Evolutionary conservation across 2,113 vertebrate genomes (phyloP).

Genomic region (Thermophis baileyi): DNA sequence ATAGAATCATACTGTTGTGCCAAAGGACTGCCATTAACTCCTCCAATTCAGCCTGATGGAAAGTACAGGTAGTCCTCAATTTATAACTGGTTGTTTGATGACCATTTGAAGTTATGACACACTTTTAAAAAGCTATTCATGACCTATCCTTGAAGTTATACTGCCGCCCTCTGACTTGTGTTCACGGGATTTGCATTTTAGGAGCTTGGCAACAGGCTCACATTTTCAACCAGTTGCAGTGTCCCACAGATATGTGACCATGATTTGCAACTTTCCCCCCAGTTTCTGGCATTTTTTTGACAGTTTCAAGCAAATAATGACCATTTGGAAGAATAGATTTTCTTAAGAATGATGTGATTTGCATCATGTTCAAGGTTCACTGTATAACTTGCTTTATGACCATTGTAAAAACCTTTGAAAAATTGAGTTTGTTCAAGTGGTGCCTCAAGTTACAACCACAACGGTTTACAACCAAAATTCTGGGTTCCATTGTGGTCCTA

Average conservation of each 20-base stretch:
- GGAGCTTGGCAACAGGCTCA: background rate
- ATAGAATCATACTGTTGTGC: background rate
- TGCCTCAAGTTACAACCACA: too few relatives aligned
- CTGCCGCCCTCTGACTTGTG: too few relatives aligned
- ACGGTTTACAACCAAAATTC: too few relatives aligned
- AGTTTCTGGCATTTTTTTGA: background rate
- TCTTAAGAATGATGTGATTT: background rate
- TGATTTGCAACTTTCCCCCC: background rate
- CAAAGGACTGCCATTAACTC: background rate
- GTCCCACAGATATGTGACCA: background rate
- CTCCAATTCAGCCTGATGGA: background rate
- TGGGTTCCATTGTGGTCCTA: too few relatives aligned
- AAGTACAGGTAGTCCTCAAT: background rate
- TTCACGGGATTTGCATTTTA: too few relatives aligned
- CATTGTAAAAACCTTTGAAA: background rate
- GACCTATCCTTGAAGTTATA: background rate
- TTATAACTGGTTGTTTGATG: too few relatives aligned
- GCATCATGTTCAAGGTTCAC: background rate
- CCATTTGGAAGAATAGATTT: too few relatives aligned
- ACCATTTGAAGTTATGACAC: background rate
- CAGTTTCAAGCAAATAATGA: background rate
- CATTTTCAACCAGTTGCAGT: background rate
- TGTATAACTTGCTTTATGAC: background rate
- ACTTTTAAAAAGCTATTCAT: background rate
- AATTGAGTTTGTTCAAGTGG: too few relatives aligned